Evolutionary conservation across 2,113 vertebrate genomes (phyloP).

Genomic region (Athene cunicularia): DNA sequence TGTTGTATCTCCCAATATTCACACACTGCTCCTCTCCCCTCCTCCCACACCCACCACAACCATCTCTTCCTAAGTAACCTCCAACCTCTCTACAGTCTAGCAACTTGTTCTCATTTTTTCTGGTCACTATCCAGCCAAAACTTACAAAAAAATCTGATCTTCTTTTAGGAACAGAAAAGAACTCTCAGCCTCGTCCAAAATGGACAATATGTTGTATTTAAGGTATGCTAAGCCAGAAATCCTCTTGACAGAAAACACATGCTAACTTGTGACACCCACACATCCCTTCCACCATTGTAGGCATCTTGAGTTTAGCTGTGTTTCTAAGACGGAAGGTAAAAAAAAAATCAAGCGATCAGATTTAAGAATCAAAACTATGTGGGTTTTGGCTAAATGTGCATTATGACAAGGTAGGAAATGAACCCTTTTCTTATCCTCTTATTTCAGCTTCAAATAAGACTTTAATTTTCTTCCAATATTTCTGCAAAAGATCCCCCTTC

Average conservation of each 20-base stretch:
- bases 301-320: background rate
- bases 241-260: background rate
- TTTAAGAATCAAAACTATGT: background rate
- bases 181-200: background rate
- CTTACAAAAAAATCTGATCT: background rate
- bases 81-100: background rate
- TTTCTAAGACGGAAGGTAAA: background rate
- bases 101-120: background rate
- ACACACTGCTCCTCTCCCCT: background rate
- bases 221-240: background rate
- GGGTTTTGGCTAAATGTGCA: background rate
- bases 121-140: background rate
- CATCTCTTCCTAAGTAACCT: background rate
- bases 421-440: constrained; percentile 19
- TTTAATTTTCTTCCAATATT: constrained; percentile 13
- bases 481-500: constrained; percentile 4
- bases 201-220: background rate
- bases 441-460: constrained; percentile 35
- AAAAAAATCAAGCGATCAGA: background rate
- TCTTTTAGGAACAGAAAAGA: background rate
- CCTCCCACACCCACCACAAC: background rate
- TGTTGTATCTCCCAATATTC: background rate
- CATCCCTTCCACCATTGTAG: background rate
- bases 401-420: background rate
- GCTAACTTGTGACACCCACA: background rate